A percentile compares a stretch with the other conserved stretches of the same genome.
These are phyloP conservation scores for Fulica atra DNA, from an alignment of 2,113 vertebrate genomes.

Conservation along the genomic window DNA sequence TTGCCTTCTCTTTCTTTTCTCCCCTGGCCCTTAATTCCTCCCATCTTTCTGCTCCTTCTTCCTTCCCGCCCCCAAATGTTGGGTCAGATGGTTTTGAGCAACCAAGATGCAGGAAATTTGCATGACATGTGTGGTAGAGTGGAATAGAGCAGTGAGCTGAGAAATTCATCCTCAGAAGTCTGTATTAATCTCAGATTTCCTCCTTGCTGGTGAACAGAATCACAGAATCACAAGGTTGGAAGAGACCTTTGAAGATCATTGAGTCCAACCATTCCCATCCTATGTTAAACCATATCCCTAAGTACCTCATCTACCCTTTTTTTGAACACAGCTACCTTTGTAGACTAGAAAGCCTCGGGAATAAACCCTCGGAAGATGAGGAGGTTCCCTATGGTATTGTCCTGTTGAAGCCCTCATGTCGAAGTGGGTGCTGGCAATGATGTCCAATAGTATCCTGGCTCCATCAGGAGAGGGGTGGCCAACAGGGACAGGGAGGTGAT, in stretches of 20 bases:
- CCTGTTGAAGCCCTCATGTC: background rate
- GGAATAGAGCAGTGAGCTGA: background rate
- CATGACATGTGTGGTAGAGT: background rate
- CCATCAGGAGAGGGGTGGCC: no score
- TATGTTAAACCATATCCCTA: no score
- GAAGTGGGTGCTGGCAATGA: background rate
- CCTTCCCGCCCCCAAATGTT: background rate
- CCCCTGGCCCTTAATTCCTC: background rate
- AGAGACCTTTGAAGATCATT: no score
- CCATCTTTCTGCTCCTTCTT: background rate
- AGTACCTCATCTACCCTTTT: no score
- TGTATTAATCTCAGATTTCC: background rate
- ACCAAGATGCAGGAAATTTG: background rate
- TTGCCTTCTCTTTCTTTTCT: background rate
- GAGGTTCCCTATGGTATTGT: background rate
- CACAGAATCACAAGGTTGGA: no score
- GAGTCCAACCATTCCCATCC: no score
- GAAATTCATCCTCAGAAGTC: background rate
- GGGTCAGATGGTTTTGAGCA: background rate
- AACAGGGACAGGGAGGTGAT: no score
- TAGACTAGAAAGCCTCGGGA: background rate
- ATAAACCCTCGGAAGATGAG: background rate
- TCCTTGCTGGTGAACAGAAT: background rate
- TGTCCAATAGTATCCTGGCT: no score
- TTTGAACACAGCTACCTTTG: background rate